Base-by-base conservation (phyloP, 2,888 invertebrate species). In the Dione vanillae region DNA sequence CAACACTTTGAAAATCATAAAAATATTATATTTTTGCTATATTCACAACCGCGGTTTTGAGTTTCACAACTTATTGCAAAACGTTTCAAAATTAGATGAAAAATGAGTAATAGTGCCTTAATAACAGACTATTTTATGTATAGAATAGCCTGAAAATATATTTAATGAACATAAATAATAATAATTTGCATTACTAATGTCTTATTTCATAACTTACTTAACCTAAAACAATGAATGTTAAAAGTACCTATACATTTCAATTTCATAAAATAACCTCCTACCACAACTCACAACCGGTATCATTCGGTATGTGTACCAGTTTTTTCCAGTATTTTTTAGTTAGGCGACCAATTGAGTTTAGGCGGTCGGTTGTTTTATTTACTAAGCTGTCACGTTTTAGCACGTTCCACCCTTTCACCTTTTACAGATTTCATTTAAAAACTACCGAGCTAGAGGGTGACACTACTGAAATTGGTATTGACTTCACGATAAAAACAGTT, bases 231-330 rank as follows among this genome's bases (percentile, higher is more conserved):
- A 27, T 3, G 12, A 1, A 41, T 7, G 1, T 11, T 20, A 51
- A 20, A 51, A 51, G 11, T 14, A 27, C 10, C 6, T n/a, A 14
- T 40, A 56, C 16, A 54, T 56, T 37, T 56, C 45, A 61, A 45
- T 45, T 45, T n/a, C 11, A 45, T 16, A 27, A 61, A 61, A 16
- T 16, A 40, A 45, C 77, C 72, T 82, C 83, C 82, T 80, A 77
- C 79, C 77, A 78, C 83, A 77, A 82, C 82, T 80, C 81, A 76
- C 80, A 79, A 81, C 80, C 78, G 78, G 83, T 80, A 82, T 85
- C 83, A 83, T 82, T 82, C 83, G 80, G 79, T 75, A 77, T 70
- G 11, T 45, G 35, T 35, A 61, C 45, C 35, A 27, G 11, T 45
- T 61, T 61, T 61, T 45, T 45, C 45, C 61, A 35, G 61, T 61